A percentile compares a stretch with the other conserved stretches of the same genome.
These are phyloP conservation scores for Polypedilum pembai DNA, from an alignment of 1,140 invertebrate genomes.

Conservation along the genomic window DNA sequence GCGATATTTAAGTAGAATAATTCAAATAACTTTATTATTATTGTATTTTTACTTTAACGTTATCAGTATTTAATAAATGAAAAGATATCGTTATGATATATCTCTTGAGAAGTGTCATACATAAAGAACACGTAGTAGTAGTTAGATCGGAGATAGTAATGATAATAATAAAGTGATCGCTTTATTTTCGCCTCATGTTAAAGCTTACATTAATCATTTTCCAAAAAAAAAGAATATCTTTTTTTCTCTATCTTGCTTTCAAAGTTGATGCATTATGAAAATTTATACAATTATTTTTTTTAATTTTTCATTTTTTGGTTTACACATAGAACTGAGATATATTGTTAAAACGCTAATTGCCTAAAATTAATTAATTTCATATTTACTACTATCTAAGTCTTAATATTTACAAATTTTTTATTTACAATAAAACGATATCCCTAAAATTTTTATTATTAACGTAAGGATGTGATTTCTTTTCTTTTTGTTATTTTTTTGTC, in stretches of 20 bases:
- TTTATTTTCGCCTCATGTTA: slow-evolving; percentile 1
- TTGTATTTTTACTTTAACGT: background rate
- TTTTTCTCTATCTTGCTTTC: background rate
- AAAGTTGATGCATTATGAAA: background rate
- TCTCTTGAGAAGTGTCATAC: background rate
- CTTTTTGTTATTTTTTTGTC: background rate
- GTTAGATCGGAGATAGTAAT: background rate
- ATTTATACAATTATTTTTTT: slow-evolving; percentile 5
- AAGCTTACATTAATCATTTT: slow-evolving; percentile 2
- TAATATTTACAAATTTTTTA: background rate
- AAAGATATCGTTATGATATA: background rate
- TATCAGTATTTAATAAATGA: background rate
- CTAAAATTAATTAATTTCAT: background rate
- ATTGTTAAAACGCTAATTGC: background rate
- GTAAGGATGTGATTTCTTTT: background rate
- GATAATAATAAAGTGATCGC: slow-evolving; percentile 5
- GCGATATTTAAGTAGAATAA: background rate
- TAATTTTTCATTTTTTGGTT: slow-evolving; percentile 11
- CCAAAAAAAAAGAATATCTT: background rate
- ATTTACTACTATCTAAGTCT: background rate
- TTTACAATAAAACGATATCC: background rate
- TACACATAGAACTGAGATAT: slow-evolving; percentile 18
- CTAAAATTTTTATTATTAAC: background rate
- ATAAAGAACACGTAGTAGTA: background rate
- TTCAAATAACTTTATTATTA: background rate